Conservation (phyloP, 2,888 invertebrate genomes). For the Ferrisia virgata region DNA sequence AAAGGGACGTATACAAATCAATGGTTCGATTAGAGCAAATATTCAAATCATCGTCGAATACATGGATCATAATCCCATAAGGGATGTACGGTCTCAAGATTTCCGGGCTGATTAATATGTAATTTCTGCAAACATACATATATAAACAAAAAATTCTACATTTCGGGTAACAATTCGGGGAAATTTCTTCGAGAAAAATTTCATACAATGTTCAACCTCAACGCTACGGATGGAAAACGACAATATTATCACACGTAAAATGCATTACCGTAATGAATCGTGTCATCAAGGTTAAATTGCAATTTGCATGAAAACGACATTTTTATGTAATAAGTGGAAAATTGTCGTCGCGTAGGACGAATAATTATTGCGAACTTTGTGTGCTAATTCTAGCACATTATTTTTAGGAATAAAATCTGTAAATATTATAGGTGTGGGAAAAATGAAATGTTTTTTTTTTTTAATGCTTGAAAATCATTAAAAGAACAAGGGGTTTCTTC, state of each 20-base stretch:
- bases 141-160: background rate
- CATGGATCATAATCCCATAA: background rate
- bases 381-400: background rate
- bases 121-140: background rate
- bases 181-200: no score
- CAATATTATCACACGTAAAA: background rate
- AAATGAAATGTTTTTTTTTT: background rate
- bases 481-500: no score
- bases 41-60: conserved; percentile 11
- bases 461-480: background rate
- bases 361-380: background rate
- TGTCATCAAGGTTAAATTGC: conserved; percentile 23
- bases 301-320: background rate
- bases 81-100: background rate
- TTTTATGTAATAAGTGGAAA: conserved; percentile 1
- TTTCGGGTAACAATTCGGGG: no score
- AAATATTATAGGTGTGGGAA: background rate
- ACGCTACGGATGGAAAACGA: no score
- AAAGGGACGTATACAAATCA: background rate
- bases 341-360: background rate
- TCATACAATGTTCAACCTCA: no score
- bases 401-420: background rate
- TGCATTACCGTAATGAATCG: background rate
- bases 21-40: background rate
- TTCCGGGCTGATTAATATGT: background rate